Conservation (phyloP, 2,888 invertebrate genomes). For the Periphyllus acericola region DNA sequence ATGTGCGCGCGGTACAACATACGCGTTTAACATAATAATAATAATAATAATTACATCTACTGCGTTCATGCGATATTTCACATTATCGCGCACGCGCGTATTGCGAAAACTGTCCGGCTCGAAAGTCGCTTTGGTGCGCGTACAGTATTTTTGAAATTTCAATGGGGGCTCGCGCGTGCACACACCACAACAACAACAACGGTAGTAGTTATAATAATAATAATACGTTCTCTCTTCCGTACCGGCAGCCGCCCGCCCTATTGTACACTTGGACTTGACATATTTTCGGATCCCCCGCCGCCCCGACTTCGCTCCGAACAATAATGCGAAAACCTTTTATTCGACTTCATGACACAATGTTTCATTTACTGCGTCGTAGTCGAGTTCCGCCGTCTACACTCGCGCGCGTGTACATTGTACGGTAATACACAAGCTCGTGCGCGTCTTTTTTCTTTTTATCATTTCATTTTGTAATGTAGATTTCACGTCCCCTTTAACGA, state of each 20-base stretch:
- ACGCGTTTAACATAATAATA: neutral
- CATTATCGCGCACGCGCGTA: neutral
- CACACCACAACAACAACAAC: too few relatives aligned
- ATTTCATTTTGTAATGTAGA: neutral
- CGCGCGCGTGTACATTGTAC: neutral
- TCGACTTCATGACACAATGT: slow-evolving; percentile 25
- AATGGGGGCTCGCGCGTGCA: neutral
- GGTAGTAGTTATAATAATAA: too few relatives aligned
- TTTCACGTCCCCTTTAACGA: neutral
- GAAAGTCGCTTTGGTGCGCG: slow-evolving; percentile 25
- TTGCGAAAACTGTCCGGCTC: slow-evolving; percentile 49
- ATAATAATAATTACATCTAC: too few relatives aligned
- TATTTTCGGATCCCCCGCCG: slow-evolving; percentile 24
- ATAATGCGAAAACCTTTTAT: slow-evolving; percentile 29
- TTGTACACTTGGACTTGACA: slow-evolving; percentile 19
- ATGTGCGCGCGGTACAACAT: neutral
- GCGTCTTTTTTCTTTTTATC: neutral
- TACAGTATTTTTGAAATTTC: slow-evolving; percentile 41
- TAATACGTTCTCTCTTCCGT: neutral
- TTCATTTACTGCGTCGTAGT: slow-evolving; percentile 11
- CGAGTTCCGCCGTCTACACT: neutral
- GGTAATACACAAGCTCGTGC: neutral
- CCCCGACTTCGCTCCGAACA: neutral
- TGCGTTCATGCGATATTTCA: neutral
- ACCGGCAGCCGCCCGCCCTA: neutral